Conservation (phyloP, 2,888 invertebrate species). For the Malthinus flaveolus region DNA sequence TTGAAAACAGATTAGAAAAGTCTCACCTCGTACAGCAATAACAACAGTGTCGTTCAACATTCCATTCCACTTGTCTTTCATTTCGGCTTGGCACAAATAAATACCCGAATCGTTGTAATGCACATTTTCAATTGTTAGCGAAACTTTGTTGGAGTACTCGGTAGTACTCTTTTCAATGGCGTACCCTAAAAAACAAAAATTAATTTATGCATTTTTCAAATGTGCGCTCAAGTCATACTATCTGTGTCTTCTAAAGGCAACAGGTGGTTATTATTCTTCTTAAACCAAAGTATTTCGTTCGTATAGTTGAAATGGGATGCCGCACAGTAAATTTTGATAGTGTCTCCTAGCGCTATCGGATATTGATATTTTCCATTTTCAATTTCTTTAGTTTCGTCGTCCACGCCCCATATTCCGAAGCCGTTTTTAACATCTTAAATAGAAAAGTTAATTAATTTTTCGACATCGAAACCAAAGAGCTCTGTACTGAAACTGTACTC, state of each 20-base stretch:
- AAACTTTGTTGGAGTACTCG: conserved; percentile 48
- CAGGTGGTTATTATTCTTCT: background rate
- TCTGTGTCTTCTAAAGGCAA: conserved; percentile 1
- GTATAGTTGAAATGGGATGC: conserved; percentile 60
- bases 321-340: conserved; percentile 61
- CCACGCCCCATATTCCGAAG: conserved; percentile 54
- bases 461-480: too few relatives aligned
- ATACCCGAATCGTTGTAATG: conserved; percentile 40
- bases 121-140: conserved; percentile 46
- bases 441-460: background rate
- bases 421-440: conserved; percentile 55
- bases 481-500: too few relatives aligned
- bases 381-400: conserved; percentile 48
- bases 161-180: conserved; percentile 36
- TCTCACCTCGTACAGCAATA: conserved; percentile 32
- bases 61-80: background rate
- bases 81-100: conserved; percentile 44
- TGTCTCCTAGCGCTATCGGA: conserved; percentile 59
- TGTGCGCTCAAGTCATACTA: conserved; percentile 10
- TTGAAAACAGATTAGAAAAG: background rate
- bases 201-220: too few relatives aligned
- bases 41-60: conserved; percentile 8
- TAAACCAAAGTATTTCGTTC: conserved; percentile 58
- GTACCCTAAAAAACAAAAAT: conserved; percentile 21
- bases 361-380: conserved; percentile 31